Percentiles rank a stretch among this genome's conserved stretches.
phyloP scores from a whole-genome alignment of 2,888 invertebrate species.

The Hirtodrosophila trivittata region DNA sequence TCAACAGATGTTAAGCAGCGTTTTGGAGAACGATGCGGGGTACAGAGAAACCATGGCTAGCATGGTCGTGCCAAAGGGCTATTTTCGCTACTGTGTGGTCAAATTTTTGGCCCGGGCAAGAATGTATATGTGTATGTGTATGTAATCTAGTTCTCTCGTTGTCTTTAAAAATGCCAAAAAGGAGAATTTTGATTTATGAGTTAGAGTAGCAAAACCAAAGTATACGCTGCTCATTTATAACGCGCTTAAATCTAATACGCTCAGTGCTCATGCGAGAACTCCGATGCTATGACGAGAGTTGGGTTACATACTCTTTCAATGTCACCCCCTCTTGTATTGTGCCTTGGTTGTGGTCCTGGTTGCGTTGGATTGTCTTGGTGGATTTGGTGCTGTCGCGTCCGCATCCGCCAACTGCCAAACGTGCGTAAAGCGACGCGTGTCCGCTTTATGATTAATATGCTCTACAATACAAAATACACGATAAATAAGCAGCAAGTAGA shows the following conservation, averaged over 20 bases:
- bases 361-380: conserved; percentile 61
- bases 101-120: conserved; percentile 19
- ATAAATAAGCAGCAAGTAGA: conserved; percentile 48
- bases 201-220: conserved; percentile 60
- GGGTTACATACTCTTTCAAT: conserved; percentile 46
- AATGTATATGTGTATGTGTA: conserved; percentile 18
- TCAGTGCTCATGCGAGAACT: conserved; percentile 57
- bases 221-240: conserved; percentile 77
- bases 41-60: background rate
- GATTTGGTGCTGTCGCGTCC: conserved; percentile 56
- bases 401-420: conserved; percentile 72
- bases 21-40: background rate
- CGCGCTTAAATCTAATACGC: conserved; percentile 79
- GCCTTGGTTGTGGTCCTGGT: conserved; percentile 4
- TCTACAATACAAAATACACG: conserved; percentile 78
- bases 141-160: conserved; percentile 46
- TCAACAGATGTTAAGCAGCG: conserved; percentile 50
- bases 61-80: conserved; percentile 57
- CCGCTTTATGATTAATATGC: conserved; percentile 78
- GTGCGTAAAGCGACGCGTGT: conserved; percentile 80
- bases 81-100: conserved; percentile 20
- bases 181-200: conserved; percentile 77
- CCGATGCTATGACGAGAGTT: conserved; percentile 37
- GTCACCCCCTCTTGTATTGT: conserved; percentile 18
- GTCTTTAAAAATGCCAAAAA: conserved; percentile 74